A percentile compares a stretch with the other conserved stretches of the same genome.
Conservation (phyloP, 2,888 invertebrate species). For the Papilio gigon region DNA sequence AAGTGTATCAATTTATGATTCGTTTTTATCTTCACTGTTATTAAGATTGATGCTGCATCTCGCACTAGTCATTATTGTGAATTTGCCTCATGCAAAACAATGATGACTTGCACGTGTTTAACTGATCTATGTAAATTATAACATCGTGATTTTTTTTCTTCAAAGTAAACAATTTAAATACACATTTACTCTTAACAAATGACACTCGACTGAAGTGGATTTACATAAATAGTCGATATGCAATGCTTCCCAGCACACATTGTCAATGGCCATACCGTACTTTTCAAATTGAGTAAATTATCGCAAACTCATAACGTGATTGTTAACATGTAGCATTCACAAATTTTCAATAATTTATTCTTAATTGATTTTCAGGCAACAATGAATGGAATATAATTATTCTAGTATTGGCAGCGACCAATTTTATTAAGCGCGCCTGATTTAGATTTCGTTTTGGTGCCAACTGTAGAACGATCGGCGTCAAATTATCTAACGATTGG, state of each 20-base stretch:
- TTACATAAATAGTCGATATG: constrained; percentile 9
- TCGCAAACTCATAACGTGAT: neutral
- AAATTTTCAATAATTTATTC: neutral
- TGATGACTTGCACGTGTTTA: constrained; percentile 18
- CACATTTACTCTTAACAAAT: constrained; percentile 7
- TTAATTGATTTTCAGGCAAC: constrained; percentile 11
- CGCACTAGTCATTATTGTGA: constrained; percentile 11
- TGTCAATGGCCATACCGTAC: neutral
- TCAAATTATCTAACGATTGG: constrained; percentile 50
- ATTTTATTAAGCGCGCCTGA: constrained; percentile 56
- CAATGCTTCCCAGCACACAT: neutral
- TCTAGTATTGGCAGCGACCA: constrained; percentile 34
- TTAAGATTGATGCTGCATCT: constrained; percentile 15
- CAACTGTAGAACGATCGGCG: constrained; percentile 72
- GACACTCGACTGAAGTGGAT: neutral
- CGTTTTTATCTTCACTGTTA: constrained; percentile 15
- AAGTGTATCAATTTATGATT: constrained; percentile 34
- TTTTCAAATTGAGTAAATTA: neutral
- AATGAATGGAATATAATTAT: constrained; percentile 37
- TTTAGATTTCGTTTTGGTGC: constrained; percentile 73
- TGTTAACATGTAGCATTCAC: neutral
- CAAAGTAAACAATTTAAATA: constrained; percentile 11
- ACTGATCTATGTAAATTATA: constrained; percentile 7
- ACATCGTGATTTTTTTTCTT: constrained; percentile 10
- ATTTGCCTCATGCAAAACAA: constrained; percentile 13